A percentile compares a stretch with the other conserved stretches of the same genome.
Conservation (phyloP, 2,888 invertebrate genomes). For the Aplocera efformata region DNA sequence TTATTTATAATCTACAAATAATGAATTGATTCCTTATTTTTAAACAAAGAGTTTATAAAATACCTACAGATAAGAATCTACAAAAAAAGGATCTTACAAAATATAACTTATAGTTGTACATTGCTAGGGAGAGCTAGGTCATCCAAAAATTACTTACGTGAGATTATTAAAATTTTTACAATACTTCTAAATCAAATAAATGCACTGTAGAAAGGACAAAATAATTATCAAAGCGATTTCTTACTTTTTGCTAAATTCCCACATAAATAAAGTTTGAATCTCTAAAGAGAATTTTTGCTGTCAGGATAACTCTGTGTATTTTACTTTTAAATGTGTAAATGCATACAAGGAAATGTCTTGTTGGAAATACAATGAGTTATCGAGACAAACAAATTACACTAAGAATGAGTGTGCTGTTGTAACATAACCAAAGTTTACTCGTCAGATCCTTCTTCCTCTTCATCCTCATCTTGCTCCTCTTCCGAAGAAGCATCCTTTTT, state of each 20-base stretch:
- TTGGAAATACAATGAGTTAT: slow-evolving; percentile 55
- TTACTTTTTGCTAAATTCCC: slow-evolving; percentile 45
- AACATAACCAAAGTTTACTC: slow-evolving; percentile 63
- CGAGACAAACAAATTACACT: slow-evolving; percentile 74
- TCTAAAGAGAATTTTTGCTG: slow-evolving; percentile 62
- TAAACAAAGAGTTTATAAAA: slow-evolving; percentile 76
- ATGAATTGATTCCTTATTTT: slow-evolving; percentile 58
- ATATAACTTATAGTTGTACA: slow-evolving; percentile 75
- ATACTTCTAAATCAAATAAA: slow-evolving; percentile 43
- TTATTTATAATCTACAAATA: slow-evolving; percentile 57
- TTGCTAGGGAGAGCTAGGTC: slow-evolving; percentile 71
- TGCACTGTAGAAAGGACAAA: slow-evolving; percentile 40
- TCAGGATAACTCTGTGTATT: slow-evolving; percentile 60
- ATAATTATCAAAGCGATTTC: slow-evolving; percentile 32
- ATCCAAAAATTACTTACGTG: slow-evolving; percentile 67
- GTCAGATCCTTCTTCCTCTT: slow-evolving; percentile 76
- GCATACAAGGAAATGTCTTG: slow-evolving; percentile 16
- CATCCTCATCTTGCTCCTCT: slow-evolving; percentile 75
- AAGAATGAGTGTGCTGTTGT: slow-evolving; percentile 55
- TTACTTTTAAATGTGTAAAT: slow-evolving; percentile 23
- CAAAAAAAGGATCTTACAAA: slow-evolving; percentile 73
- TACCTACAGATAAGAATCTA: slow-evolving; percentile 73
- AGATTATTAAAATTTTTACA: slow-evolving; percentile 41
- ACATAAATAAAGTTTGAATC: slow-evolving; percentile 67
- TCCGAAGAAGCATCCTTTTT: slow-evolving; percentile 74